A percentile compares a stretch with the other conserved stretches of the same genome.
phyloP scores from a whole-genome alignment of 2,113 vertebrate genomes.

The Climacteris rufus region DNA sequence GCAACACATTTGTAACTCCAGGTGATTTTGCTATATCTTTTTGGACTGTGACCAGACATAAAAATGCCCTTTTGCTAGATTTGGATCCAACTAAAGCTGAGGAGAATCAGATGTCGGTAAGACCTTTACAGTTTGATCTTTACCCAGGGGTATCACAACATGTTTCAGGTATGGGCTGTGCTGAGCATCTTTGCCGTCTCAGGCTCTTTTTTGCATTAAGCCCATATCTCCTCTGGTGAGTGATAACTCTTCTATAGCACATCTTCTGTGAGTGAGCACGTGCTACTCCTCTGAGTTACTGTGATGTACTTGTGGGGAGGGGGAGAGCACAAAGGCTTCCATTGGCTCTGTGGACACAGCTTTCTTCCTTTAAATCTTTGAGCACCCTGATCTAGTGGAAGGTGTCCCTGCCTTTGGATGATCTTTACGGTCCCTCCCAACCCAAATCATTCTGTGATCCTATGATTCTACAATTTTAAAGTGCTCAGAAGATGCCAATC shows the following conservation, averaged over 20 bases:
- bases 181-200: background rate
- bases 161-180: background rate
- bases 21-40: constrained; percentile 51
- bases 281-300: background rate
- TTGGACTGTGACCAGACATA: constrained; percentile 34
- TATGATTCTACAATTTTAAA: background rate
- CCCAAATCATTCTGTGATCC: background rate
- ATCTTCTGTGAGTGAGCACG: background rate
- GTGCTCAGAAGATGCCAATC: background rate
- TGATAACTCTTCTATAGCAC: background rate
- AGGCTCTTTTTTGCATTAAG: background rate
- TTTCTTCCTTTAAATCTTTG: background rate
- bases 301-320: background rate
- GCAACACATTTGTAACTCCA: constrained; percentile 63
- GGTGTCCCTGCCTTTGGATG: background rate
- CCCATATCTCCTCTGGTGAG: background rate
- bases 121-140: constrained; percentile 19
- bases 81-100: constrained; percentile 41
- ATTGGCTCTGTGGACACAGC: background rate
- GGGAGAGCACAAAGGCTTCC: background rate
- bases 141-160: constrained; percentile 15
- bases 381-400: background rate
- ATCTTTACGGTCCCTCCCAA: background rate
- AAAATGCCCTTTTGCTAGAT: constrained; percentile 21
- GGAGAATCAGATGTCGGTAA: constrained; percentile 33